A percentile compares a stretch with the other conserved stretches of the same genome.
phyloP scores from a whole-genome alignment of 2,888 invertebrate species.

The Chrysotoxum bicinctum region DNA sequence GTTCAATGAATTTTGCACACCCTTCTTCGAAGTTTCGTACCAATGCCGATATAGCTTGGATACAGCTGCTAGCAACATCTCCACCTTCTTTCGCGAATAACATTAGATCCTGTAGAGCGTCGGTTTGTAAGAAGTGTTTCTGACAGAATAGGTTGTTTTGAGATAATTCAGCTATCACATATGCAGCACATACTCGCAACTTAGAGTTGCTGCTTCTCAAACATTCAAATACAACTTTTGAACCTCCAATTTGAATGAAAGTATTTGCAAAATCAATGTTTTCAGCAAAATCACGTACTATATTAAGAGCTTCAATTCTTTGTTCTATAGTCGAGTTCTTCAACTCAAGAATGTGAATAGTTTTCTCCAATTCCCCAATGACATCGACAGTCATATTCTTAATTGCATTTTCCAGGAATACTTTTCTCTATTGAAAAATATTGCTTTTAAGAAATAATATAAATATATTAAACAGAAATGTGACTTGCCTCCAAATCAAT shows the following conservation, averaged over 20 bases:
- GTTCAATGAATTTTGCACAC: slow-evolving; percentile 84
- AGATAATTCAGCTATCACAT: slow-evolving; percentile 89
- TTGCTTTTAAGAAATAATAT: not conserved
- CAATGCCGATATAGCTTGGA: slow-evolving; percentile 91
- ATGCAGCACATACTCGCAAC: slow-evolving; percentile 86
- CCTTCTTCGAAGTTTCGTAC: slow-evolving; percentile 85
- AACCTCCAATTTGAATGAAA: slow-evolving; percentile 93
- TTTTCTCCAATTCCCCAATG: slow-evolving; percentile 85
- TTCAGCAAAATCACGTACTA: slow-evolving; percentile 87
- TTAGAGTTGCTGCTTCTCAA: slow-evolving; percentile 85
- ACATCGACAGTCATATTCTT: slow-evolving; percentile 88
- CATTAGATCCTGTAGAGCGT: slow-evolving; percentile 86
- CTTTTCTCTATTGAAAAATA: slow-evolving; percentile 72
- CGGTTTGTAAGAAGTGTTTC: slow-evolving; percentile 85
- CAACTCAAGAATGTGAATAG: slow-evolving; percentile 84
- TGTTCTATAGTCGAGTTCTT: slow-evolving; percentile 83
- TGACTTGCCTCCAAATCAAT: not conserved
- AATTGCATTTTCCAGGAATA: slow-evolving; percentile 88
- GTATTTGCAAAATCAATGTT: slow-evolving; percentile 92
- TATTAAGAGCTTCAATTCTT: slow-evolving; percentile 86
- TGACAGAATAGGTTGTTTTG: slow-evolving; percentile 95
- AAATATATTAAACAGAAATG: not conserved
- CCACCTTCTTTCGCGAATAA: slow-evolving; percentile 82
- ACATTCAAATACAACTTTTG: slow-evolving; percentile 87
- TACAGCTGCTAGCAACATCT: slow-evolving; percentile 85